phyloP scores from a whole-genome alignment of 1,140 invertebrate species.

The Pogonognathellus flavescens region DNA sequence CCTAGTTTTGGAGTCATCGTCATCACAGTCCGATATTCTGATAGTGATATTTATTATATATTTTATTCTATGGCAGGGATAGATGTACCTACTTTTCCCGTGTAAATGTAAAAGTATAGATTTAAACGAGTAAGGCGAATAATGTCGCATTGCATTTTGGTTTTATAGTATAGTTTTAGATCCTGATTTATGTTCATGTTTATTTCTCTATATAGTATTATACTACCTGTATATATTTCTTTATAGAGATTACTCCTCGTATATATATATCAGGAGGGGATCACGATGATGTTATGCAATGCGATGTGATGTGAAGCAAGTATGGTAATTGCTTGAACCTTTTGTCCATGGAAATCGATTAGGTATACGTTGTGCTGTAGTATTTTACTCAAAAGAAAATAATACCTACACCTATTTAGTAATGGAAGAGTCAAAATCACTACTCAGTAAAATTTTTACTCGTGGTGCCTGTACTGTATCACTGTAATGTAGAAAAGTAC shows the following conservation, averaged over 20 bases:
- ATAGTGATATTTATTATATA: no score
- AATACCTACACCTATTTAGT: constrained; percentile 20
- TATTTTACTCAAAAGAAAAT: constrained; percentile 30
- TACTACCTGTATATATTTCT: no score
- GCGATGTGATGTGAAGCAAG: constrained; percentile 9
- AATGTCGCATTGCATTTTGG: neutral
- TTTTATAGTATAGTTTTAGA: no score
- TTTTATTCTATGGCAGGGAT: no score
- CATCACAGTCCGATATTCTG: no score
- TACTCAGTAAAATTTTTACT: neutral
- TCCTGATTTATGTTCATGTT: no score
- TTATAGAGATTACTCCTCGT: no score
- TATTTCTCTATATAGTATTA: no score
- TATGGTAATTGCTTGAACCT: constrained; percentile 25
- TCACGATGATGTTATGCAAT: neutral
- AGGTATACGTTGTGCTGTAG: constrained; percentile 2
- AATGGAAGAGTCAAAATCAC: constrained; percentile 39
- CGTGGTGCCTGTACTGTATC: neutral
- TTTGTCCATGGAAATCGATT: constrained; percentile 45
- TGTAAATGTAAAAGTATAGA: neutral
- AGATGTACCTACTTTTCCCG: no score
- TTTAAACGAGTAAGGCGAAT: neutral
- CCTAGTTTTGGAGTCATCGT: no score
- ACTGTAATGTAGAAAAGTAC: neutral
- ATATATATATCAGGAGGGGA: neutral